phyloP scores from a whole-genome alignment of 2,888 invertebrate species.

The Apoderus coryli region DNA sequence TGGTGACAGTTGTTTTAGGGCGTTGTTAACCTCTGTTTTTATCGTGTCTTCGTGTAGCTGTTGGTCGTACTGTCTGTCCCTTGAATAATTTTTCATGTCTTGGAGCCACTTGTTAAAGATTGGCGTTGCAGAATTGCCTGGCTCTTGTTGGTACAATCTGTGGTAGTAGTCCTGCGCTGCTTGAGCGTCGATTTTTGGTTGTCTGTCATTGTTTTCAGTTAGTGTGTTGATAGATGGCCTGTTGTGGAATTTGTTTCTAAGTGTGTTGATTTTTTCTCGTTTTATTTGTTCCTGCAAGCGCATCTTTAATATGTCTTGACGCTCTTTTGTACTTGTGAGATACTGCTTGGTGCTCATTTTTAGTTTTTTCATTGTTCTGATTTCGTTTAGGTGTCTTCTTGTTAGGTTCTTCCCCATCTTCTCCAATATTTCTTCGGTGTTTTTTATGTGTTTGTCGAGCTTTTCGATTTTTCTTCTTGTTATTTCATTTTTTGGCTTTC shows the following conservation, averaged over 20 bases:
- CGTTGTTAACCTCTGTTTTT: conserved; percentile 4
- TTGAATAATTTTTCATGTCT: conserved; percentile 8
- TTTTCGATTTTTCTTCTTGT: conserved; percentile 5
- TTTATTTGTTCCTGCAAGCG: conserved; percentile 5
- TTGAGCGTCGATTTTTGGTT: conserved; percentile 4
- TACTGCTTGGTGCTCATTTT: conserved; percentile 11
- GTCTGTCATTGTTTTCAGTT: too few species aligned
- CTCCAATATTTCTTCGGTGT: conserved; percentile 1
- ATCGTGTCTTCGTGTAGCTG: conserved; percentile 10
- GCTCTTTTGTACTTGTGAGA: conserved; percentile 7
- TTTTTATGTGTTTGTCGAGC: conserved; percentile 4
- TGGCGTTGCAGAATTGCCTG: conserved; percentile 1
- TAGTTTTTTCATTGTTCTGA: conserved; percentile 10
- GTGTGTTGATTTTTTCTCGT: conserved; percentile 4
- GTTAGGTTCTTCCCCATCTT: conserved; percentile 1
- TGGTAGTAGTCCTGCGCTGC: conserved; percentile 5
- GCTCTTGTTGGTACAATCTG: conserved; percentile 7
- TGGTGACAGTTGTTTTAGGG: conserved; percentile 6
- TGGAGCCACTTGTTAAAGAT: conserved; percentile 10
- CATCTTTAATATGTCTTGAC: conserved; percentile 4
- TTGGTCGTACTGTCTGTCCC: neutral
- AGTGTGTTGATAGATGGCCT: conserved; percentile 6
- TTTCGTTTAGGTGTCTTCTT: conserved; percentile 7
- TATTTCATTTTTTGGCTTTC: too few species aligned
- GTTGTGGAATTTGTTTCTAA: conserved; percentile 6